A percentile compares a stretch with the other conserved stretches of the same genome.
Conservation (phyloP, 2,113 vertebrate species). For the Zeus faber region DNA sequence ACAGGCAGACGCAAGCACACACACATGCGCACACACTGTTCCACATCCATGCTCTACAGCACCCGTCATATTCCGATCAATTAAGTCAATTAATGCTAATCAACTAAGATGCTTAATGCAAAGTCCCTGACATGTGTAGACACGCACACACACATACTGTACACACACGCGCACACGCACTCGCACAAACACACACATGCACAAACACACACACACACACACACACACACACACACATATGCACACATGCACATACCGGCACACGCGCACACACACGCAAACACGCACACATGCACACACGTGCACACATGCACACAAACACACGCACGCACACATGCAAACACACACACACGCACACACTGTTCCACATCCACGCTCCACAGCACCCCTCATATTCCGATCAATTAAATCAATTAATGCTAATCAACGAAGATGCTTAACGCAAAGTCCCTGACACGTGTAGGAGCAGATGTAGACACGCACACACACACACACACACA, state of each 20-base stretch:
- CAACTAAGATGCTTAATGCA: constrained; percentile 31
- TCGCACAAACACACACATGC: too few relatives aligned
- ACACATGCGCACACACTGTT: constrained; percentile 3
- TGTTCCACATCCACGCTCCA: constrained; percentile 32
- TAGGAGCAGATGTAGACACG: too few relatives aligned
- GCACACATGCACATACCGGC: not conserved
- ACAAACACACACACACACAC: not conserved
- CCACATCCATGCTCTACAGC: constrained; percentile 28
- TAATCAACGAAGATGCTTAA: constrained; percentile 23
- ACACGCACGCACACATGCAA: not conserved
- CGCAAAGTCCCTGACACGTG: too few relatives aligned
- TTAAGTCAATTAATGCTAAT: constrained; percentile 48
- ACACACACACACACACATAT: not conserved
- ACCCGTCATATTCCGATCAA: constrained; percentile 47
- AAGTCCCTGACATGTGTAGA: too few relatives aligned
- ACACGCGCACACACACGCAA: not conserved
- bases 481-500: not conserved
- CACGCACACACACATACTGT: too few relatives aligned
- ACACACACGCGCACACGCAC: not conserved
- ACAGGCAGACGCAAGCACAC: not conserved
- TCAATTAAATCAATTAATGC: constrained; percentile 53
- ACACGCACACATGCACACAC: not conserved
- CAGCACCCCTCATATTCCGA: constrained; percentile 39
- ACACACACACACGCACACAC: not conserved
- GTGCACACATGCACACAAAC: not conserved